Evolutionary conservation across 1,140 invertebrate species (phyloP), one percentile per base, ranked within the genome.

Genomic region (Aphelenchoides avenae): DNA sequence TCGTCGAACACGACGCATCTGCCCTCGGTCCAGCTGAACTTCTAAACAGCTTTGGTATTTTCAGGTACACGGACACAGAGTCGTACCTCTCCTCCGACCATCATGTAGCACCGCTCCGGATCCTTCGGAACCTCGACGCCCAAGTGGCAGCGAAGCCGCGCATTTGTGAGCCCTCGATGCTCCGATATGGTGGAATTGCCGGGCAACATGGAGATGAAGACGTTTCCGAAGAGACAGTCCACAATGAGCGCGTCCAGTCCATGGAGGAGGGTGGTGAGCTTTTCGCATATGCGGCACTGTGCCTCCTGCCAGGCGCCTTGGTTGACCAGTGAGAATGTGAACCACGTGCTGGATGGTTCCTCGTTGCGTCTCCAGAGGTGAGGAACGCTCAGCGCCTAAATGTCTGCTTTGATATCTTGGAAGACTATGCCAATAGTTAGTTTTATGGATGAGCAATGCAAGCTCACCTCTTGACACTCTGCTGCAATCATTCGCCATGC

Each of bases 191-290:
- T 26, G 9, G 56, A 51, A 26, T 30, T 37, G 24, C 37, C 26
- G 4, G 56, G 56, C 24, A 58, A 34, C 56, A 58, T 51, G 20
- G 56, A 58, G 27, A 58, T 24, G 40, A 57, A 61, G 2, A 26
- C 56, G 29, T 58, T 58, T 7, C 56, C 54, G 31, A 58, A 58
- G 11, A 59, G 5, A 41, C 56, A 58, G 22, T 58, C 52, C 6
- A 36, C 44, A 27, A 58, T 34, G 2, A 58, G 44, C 37, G 5
- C 7, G 46, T 51, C 34, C 33, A 58, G 20, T 57, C 46, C 13
- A 11, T 58, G 52, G 5, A 58, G 20, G 11, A 57, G 20, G 24
- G 31, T 33, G 44, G 40, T 46, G n/a, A 58, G 18, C 15, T 43
- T 31, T 18, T 48, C 49, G 40, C 56, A 58, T 34, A 55, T 53